Evolutionary conservation across 2,888 invertebrate genomes (phyloP), one percentile per base, ranked within the genome.

Genomic region (Cacoxenus indagator): DNA sequence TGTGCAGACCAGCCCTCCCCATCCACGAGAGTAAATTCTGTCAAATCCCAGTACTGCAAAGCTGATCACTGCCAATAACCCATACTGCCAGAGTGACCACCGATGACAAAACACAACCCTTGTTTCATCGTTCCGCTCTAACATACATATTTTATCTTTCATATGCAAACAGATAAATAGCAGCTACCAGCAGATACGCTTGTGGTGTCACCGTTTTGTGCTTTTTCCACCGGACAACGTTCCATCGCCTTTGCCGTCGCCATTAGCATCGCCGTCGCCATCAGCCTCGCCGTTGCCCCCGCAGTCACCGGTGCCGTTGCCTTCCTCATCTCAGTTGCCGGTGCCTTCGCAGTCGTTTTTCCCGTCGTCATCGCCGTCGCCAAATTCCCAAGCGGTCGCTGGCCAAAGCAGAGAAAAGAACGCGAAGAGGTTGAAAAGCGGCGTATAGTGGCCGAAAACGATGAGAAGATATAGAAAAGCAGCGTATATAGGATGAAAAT

Each of bases 171-270:
- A 43, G 45, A 43, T 9, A 43, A 5, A 11, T n/a, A 43, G 4
- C 43, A 2, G 4, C 43, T n/a, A 4, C n/a, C 45, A 43, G 45
- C 45, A 43, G 45, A 43, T 43, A 43, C 11, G 9, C 1, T 43
- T 1, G 4, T 3, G 43, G 9, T 2, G 1, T 1, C 4, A n/a
- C n/a, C n/a, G n/a, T n/a, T n/a, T n/a, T 1, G 1, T 3, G n/a
- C 43, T n/a, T 2, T 43, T n/a, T 2, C 43, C 4, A 2, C n/a
- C 37, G 11, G 37, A 37, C 37, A 37, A 11, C 4, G 43, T 43
- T 2, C 43, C 4, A 3, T 43, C 1, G 3, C 2, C n/a, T 9
- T 43, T 43, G 43, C 43, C 4, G n/a, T 43, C 43, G 4, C 4
- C 43, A 3, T 43, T 3, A n/a, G 3, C 9, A 1, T 2, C n/a